Conservation (phyloP, 2,113 vertebrate species). For the Laticauda laticaudata region DNA sequence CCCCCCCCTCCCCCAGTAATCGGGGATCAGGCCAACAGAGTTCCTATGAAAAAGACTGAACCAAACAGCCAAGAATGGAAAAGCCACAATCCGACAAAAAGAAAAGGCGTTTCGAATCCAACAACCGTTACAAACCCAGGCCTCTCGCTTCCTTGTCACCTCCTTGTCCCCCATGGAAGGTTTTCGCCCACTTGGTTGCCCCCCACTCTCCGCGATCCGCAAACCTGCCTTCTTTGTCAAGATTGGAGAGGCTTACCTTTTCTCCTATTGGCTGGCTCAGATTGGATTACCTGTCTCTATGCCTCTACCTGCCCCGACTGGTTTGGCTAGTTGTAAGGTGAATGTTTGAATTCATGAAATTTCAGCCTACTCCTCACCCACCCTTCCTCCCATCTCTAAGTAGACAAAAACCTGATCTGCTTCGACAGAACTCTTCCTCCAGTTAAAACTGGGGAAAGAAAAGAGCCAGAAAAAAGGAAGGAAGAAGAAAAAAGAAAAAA, state of each 20-base stretch:
- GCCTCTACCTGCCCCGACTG: conserved; percentile 90
- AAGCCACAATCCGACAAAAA: accelerated
- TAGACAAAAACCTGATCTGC: conserved; percentile 81
- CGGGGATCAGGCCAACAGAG: not conserved
- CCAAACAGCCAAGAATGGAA: not conserved
- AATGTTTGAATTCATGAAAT: conserved; percentile 80
- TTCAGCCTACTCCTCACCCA: conserved; percentile 65
- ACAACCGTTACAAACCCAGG: accelerated
- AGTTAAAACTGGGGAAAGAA: conserved; percentile 41
- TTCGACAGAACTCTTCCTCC: conserved; percentile 59
- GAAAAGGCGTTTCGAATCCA: accelerated
- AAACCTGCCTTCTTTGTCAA: not conserved
- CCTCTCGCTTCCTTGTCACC: not conserved
- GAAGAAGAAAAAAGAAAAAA: not conserved
- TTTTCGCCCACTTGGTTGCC: not conserved
- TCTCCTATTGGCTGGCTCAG: conserved; percentile 47
- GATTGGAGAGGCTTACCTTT: conserved; percentile 6
- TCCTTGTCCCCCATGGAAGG: not conserved
- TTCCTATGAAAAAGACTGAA: not conserved
- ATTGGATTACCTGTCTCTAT: conserved; percentile 41
- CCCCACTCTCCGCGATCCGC: not conserved
- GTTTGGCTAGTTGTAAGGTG: conserved; percentile 92
- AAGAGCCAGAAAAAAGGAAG: conserved; percentile 12
- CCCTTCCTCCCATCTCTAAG: conserved; percentile 55
- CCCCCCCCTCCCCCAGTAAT: accelerated